These are phyloP conservation scores for Micromesistius poutassou DNA, from an alignment of 2,797 vertebrate species.

Conservation along the genomic window DNA sequence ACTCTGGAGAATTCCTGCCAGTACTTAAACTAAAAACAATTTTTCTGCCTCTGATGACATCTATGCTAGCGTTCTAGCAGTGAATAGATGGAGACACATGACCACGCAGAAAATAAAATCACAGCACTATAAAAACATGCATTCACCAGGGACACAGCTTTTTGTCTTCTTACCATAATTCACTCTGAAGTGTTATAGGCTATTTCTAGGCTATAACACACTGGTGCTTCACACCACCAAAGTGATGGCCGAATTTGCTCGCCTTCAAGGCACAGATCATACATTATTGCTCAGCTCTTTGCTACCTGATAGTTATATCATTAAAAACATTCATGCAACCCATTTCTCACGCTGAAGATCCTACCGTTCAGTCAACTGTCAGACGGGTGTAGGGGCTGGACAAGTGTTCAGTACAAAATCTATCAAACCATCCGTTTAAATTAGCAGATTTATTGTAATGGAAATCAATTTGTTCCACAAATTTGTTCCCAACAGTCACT, in stretches of 20 bases:
- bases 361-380: background rate
- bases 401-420: conserved; percentile 11
- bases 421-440: conserved; percentile 24
- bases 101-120: conserved; percentile 37
- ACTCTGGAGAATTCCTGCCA: conserved; percentile 33
- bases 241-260: background rate
- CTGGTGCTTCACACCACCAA: background rate
- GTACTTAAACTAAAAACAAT: conserved; percentile 39
- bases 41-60: conserved; percentile 24
- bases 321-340: background rate
- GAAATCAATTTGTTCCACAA: conserved; percentile 34
- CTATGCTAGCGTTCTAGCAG: conserved; percentile 35
- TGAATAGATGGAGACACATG: conserved; percentile 46
- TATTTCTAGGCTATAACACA: background rate
- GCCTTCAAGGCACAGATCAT: background rate
- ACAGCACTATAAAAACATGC: background rate
- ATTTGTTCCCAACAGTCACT: conserved; percentile 16
- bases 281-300: background rate
- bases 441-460: conserved; percentile 13
- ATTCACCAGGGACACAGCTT: background rate
- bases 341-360: background rate
- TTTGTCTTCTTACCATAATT: background rate
- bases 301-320: background rate
- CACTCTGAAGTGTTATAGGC: background rate
- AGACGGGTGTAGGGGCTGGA: background rate